Conservation (phyloP, 2,113 vertebrate genomes). For the Cyanoderma ruficeps region DNA sequence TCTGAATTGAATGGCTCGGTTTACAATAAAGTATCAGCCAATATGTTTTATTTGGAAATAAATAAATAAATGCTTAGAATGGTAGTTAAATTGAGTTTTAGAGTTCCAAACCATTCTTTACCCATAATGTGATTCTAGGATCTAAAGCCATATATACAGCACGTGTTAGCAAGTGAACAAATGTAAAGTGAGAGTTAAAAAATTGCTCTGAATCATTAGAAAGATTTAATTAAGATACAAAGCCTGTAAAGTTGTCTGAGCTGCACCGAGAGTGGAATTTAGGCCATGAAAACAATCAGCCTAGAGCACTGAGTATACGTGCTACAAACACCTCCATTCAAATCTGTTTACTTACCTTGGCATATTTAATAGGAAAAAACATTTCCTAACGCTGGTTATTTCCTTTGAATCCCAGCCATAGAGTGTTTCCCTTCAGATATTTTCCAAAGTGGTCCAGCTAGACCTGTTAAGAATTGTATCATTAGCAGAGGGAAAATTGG, state of each 20-base stretch:
- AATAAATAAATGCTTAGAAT: slow-evolving; percentile 54
- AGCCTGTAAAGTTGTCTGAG: neutral
- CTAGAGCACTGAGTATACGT: neutral
- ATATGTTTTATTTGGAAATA: slow-evolving; percentile 55
- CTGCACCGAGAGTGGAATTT: neutral
- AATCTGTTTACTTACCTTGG: neutral
- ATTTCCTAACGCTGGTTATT: neutral
- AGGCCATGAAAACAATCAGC: neutral
- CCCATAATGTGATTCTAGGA: slow-evolving; percentile 39
- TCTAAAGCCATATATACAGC: slow-evolving; percentile 30
- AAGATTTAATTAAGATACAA: slow-evolving; percentile 66
- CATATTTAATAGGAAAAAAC: neutral
- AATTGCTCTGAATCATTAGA: slow-evolving; percentile 53
- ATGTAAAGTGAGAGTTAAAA: slow-evolving; percentile 50
- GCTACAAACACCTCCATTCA: neutral
- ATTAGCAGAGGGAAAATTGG: neutral
- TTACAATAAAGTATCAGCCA: slow-evolving; percentile 31
- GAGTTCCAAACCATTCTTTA: slow-evolving; percentile 41
- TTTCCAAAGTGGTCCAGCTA: neutral
- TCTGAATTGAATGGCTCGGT: slow-evolving; percentile 22
- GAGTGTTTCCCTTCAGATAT: neutral
- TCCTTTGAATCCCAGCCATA: neutral
- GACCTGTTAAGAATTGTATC: neutral
- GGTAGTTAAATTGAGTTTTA: slow-evolving; percentile 60
- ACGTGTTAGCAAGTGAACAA: neutral